Percentiles rank a stretch among this genome's conserved stretches.
Evolutionary conservation across 2,888 invertebrate genomes (phyloP).

Genomic region (Trichacis sp.): DNA sequence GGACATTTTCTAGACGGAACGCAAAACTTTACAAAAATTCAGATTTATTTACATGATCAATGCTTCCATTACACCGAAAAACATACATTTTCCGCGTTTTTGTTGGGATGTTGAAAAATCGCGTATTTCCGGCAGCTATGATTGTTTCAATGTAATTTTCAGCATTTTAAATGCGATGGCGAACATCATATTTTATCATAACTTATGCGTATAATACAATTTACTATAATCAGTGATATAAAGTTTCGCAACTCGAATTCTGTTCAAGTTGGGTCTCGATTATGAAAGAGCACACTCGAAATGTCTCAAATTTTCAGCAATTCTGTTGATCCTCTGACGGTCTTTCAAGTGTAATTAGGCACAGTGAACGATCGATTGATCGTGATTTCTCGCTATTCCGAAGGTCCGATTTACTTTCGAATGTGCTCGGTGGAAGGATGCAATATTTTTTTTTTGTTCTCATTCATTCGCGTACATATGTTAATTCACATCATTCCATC

Average conservation of each 20-base stretch:
- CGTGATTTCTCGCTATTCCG: neutral
- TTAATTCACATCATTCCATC: slow-evolving; percentile 1
- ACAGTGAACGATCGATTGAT: slow-evolving; percentile 11
- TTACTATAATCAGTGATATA: slow-evolving; percentile 36
- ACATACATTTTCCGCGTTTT: no score
- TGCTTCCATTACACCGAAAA: slow-evolving; percentile 40
- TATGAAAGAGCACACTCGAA: slow-evolving; percentile 32
- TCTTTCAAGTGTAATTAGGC: slow-evolving; percentile 12
- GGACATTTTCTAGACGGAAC: slow-evolving; percentile 44
- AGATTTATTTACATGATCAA: slow-evolving; percentile 55
- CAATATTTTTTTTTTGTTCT: slow-evolving; percentile 12
- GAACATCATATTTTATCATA: slow-evolving; percentile 19
- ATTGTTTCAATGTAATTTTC: slow-evolving; percentile 41
- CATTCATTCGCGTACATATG: slow-evolving; percentile 23
- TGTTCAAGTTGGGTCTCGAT: slow-evolving; percentile 11
- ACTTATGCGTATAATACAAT: slow-evolving; percentile 31
- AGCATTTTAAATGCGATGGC: slow-evolving; percentile 32
- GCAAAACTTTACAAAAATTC: slow-evolving; percentile 52
- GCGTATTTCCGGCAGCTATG: no score
- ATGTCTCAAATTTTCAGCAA: no score
- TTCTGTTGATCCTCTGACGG: no score
- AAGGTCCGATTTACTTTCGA: slow-evolving; percentile 14
- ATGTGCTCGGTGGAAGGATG: slow-evolving; percentile 27
- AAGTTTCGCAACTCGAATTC: slow-evolving; percentile 30
- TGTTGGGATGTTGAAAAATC: no score